Evolutionary conservation across 1,140 invertebrate genomes (phyloP), one percentile per base, ranked within the genome.

Genomic region (Eurosta solidaginis): DNA sequence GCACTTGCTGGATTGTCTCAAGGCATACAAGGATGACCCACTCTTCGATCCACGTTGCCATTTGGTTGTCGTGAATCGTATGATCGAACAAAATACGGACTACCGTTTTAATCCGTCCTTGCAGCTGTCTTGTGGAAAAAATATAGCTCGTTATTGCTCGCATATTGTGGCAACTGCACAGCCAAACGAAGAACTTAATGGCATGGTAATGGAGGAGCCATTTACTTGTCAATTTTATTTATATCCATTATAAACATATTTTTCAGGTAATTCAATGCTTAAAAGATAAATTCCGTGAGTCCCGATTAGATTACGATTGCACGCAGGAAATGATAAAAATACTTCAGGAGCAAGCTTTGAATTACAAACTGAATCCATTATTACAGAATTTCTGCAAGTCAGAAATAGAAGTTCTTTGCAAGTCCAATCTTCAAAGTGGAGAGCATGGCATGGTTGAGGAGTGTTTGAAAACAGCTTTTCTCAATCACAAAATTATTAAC

Each of bases 41-140:
- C 91, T 90, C 27, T 98, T 97, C 89, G 94, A 97, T 86, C 91
- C 93, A 76, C 93, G 93, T 75, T 99, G 98, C 87, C 93, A 95
- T 83, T 89, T 92, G 74, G 91, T 98, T 14, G 93, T 99, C 3
- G 90, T 96, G 9, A 93, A 94, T 87, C 90, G 98, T 85, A 94
- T 98, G 92, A 93, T 96, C 77, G 96, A 97, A 87, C 96, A 97
- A 89, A 96, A 96, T 86, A 91, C 93, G 54, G 97, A 99, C 89
- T 96, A 96, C 83, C 91, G 97, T 81, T 93, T 99, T 63, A 98
- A 99, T 90, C 95, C 95, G 17, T 90, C 92, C 7, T 89, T 99
- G 36, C 93, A 95, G 85, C 92, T 92, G 79, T 91, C 92, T 5
- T 98, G 96, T 84, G 89, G 90, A 42, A 83, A 88, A 79, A 96